A percentile compares a stretch with the other conserved stretches of the same genome.
Evolutionary conservation across 1,140 invertebrate genomes (phyloP).

Genomic region (Aphis gossypii): DNA sequence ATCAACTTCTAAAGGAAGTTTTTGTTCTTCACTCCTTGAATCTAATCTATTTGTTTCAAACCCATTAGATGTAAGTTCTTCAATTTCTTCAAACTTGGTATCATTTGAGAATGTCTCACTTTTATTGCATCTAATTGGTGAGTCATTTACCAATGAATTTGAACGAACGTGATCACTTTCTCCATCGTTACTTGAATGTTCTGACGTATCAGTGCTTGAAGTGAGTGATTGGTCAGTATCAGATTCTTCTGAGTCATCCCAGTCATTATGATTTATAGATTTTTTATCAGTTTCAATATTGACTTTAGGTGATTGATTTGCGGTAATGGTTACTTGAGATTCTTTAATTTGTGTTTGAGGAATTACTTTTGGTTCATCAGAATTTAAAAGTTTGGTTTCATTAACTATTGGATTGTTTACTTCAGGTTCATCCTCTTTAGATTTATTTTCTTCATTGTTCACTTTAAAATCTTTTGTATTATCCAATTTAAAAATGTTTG

Average conservation of each 20-base stretch:
- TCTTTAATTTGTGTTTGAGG: not conserved
- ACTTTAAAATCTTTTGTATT: not conserved
- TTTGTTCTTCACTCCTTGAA: not conserved
- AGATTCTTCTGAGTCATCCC: not conserved
- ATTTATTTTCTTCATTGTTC: not conserved
- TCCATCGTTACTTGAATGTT: constrained; percentile 1
- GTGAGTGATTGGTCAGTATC: not conserved
- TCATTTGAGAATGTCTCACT: not conserved
- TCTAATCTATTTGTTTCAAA: not conserved
- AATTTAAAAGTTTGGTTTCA: not conserved
- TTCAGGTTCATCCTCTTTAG: not conserved
- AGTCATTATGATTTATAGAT: not conserved
- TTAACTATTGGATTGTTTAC: not conserved
- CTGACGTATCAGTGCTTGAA: not conserved
- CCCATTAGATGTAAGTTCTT: not conserved
- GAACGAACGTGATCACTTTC: not conserved
- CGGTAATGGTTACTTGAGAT: not conserved
- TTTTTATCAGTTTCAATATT: not conserved
- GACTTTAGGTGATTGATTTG: not conserved
- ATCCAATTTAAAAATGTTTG: not conserved
- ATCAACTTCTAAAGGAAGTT: not conserved
- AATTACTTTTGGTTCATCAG: not conserved
- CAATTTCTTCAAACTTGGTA: not conserved
- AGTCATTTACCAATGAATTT: not conserved
- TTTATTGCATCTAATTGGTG: not conserved